A percentile compares a stretch with the other conserved stretches of the same genome.
phyloP scores from a whole-genome alignment of 1,140 invertebrate genomes.

The Planococcus citri region DNA sequence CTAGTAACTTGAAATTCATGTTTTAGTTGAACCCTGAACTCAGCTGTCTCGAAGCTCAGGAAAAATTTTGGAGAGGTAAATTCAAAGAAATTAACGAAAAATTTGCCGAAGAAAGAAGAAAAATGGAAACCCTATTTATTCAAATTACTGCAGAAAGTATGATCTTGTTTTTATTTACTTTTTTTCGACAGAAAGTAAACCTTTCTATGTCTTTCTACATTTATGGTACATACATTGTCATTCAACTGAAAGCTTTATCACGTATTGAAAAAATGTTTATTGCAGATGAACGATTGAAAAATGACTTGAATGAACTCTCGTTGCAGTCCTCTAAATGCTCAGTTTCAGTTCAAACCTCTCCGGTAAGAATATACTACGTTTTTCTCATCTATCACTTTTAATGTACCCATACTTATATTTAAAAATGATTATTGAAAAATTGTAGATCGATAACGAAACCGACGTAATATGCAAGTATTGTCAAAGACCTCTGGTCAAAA shows the following conservation, averaged over 20 bases:
- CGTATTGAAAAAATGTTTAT: not conserved
- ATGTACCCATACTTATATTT: no score
- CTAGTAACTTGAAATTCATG: not conserved
- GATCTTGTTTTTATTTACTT: no score
- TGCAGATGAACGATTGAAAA: not conserved
- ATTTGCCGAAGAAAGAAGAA: not conserved
- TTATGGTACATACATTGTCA: not conserved
- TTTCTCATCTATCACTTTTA: not conserved
- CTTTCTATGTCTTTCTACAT: not conserved
- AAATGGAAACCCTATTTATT: not conserved
- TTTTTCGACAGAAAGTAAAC: not conserved
- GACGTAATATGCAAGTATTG: not conserved
- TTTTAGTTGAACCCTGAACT: not conserved
- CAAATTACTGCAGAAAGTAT: not conserved
- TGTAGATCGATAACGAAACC: not conserved
- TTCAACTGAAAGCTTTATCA: no score
- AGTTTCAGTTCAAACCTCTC: not conserved
- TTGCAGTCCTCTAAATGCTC: not conserved
- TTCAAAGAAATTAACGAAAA: not conserved
- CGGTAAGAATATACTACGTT: not conserved
- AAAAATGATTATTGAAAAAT: not conserved
- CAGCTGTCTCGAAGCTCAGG: not conserved
- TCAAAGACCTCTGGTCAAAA: not conserved
- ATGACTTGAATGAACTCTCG: not conserved
- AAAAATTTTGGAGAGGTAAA: not conserved